A percentile compares a stretch with the other conserved stretches of the same genome.
Conservation (phyloP, 2,113 vertebrate genomes). For the Pterocles gutturalis region DNA sequence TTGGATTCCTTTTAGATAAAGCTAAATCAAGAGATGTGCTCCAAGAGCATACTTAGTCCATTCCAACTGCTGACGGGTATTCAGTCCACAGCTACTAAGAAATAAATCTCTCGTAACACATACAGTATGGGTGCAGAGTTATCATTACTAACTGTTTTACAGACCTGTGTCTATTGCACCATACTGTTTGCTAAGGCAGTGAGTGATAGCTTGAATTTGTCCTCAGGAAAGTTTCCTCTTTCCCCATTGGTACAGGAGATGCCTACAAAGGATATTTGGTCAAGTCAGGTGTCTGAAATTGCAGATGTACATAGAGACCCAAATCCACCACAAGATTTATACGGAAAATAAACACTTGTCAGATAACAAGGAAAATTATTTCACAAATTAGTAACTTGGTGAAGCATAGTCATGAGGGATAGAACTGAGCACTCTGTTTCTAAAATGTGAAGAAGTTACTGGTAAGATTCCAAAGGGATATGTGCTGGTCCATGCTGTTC, state of each 20-base stretch:
- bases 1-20: background rate
- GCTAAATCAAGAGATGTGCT: background rate
- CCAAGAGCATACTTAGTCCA: background rate
- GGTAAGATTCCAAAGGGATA: background rate
- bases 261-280: background rate
- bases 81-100: background rate
- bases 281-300: background rate
- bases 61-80: background rate
- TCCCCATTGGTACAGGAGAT: background rate
- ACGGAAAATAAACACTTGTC: background rate
- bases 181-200: background rate
- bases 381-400: background rate
- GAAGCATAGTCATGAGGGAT: background rate
- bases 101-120: background rate
- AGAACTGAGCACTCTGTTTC: background rate
- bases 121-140: background rate
- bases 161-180: background rate
- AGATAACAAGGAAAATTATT: background rate
- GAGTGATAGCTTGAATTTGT: background rate
- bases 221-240: background rate
- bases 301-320: background rate
- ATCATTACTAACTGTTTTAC: background rate
- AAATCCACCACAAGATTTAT: background rate
- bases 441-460: background rate
- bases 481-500: background rate